Conservation (phyloP, 2,113 vertebrate species). For the Tyto alba region DNA sequence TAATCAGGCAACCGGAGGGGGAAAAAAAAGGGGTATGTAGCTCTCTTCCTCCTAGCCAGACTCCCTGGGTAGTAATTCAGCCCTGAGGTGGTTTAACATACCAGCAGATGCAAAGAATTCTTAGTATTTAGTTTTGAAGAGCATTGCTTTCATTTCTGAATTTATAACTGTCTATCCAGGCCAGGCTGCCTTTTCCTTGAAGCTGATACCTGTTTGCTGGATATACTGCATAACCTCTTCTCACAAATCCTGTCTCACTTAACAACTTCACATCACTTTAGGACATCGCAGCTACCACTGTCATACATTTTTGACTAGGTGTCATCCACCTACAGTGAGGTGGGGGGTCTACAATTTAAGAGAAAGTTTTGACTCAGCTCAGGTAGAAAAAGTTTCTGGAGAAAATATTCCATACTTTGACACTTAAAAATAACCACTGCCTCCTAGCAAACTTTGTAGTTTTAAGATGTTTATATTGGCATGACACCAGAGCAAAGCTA, state of each 20-base stretch:
- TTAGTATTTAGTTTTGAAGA: background rate
- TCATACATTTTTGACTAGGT: background rate
- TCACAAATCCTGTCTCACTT: background rate
- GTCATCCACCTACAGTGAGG: background rate
- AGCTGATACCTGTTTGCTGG: background rate
- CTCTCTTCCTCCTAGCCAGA: background rate
- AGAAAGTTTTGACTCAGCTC: background rate
- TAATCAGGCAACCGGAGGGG: background rate
- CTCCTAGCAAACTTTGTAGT: background rate
- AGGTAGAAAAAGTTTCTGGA: background rate
- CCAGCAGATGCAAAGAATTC: background rate
- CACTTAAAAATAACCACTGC: background rate
- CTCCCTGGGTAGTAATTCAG: background rate
- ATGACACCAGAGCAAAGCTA: background rate
- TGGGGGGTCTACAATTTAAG: background rate
- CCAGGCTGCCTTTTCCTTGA: background rate
- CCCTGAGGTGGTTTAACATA: background rate
- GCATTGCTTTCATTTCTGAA: background rate
- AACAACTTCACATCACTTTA: background rate
- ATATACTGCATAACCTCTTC: background rate
- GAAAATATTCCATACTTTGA: background rate
- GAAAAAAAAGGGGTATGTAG: background rate
- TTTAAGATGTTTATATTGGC: background rate
- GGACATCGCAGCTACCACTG: background rate
- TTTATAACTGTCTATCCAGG: background rate